Evolutionary conservation across 2,797 vertebrate genomes (phyloP).

Genomic region (Argentina silus): DNA sequence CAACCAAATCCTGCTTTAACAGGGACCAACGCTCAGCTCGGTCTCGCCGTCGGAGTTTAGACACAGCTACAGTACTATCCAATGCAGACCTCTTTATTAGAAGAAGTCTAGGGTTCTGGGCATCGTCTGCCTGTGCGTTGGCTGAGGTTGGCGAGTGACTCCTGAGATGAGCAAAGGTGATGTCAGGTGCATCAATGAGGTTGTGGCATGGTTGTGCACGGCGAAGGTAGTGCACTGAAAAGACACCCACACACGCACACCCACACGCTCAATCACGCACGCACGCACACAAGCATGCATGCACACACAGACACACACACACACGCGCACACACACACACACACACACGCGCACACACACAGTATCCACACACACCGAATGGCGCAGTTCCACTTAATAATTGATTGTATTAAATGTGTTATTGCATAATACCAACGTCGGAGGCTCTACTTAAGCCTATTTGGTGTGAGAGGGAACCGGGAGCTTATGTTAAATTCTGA

Average conservation of each 20-base stretch:
- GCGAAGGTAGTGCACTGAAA: too few relatives aligned
- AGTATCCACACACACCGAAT: not conserved
- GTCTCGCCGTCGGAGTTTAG: conserved; percentile 29
- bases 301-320: not conserved
- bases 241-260: too few relatives aligned
- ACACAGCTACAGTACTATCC: not conserved
- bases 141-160: too few relatives aligned
- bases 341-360: not conserved
- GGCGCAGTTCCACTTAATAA: conserved; percentile 6
- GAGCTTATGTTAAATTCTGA: conserved; percentile 43
- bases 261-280: not conserved
- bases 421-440: not conserved
- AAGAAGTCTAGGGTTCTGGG: not conserved
- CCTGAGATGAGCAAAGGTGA: too few relatives aligned
- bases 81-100: not conserved
- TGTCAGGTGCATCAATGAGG: too few relatives aligned
- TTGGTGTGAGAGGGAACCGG: conserved; percentile 15
- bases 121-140: not conserved
- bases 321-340: not conserved
- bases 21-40: not conserved
- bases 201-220: too few relatives aligned
- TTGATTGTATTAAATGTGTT: conserved; percentile 22
- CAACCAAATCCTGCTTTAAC: conserved; percentile 46
- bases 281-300: not conserved
- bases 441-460: conserved; percentile 14